phyloP scores from a whole-genome alignment of 1,140 invertebrate species.

The Drosophila teissieri region DNA sequence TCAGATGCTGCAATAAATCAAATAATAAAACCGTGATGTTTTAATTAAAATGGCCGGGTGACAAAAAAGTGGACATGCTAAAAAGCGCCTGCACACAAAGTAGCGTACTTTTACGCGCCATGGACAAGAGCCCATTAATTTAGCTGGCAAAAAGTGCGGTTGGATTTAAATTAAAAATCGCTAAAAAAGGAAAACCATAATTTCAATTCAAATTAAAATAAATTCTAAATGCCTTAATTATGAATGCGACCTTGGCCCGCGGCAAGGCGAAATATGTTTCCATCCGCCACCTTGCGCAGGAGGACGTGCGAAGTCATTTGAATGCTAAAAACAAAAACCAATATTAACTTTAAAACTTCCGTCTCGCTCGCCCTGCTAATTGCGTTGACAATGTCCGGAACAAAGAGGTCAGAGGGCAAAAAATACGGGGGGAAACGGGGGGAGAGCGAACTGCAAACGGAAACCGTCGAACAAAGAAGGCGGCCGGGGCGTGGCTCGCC shows the following conservation, averaged over 20 bases:
- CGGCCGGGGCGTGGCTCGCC: conserved; percentile 25
- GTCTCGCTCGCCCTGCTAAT: conserved; percentile 56
- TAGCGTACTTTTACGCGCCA: neutral
- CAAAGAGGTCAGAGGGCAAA: conserved; percentile 39
- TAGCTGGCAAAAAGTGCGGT: conserved; percentile 58
- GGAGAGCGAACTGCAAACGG: neutral
- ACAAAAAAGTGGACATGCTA: neutral
- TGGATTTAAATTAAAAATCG: conserved; percentile 67
- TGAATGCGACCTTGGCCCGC: conserved; percentile 27
- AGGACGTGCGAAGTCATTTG: conserved; percentile 50
- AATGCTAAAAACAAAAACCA: conserved; percentile 58
- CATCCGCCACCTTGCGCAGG: conserved; percentile 13
- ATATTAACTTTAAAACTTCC: conserved; percentile 71
- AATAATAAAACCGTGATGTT: conserved; percentile 70
- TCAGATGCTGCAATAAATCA: conserved; percentile 63
- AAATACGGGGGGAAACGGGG: neutral
- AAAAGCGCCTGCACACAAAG: conserved; percentile 9
- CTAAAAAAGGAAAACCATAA: conserved; percentile 28
- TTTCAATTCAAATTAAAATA: conserved; percentile 44
- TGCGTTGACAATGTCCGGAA: conserved; percentile 70
- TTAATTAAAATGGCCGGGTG: conserved; percentile 65
- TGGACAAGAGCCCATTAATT: conserved; percentile 44
- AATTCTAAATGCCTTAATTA: conserved; percentile 30
- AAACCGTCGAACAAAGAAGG: neutral
- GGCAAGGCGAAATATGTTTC: conserved; percentile 37